A percentile compares a stretch with the other conserved stretches of the same genome.
phyloP scores from a whole-genome alignment of 2,797 vertebrate genomes.

The Dromococcyx pavoninus region DNA sequence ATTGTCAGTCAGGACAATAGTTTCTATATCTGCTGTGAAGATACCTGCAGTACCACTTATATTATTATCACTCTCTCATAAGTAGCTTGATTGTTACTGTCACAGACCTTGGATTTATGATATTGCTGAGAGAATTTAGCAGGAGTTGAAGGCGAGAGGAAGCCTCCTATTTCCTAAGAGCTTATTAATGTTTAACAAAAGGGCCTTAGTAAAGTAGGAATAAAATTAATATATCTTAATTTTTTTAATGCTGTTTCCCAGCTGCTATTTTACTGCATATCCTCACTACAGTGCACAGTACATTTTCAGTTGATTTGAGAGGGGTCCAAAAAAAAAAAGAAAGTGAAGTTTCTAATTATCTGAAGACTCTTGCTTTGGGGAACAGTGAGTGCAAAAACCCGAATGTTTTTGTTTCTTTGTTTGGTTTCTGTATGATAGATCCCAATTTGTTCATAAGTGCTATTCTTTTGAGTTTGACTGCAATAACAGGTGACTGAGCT shows the following conservation, averaged over 20 bases:
- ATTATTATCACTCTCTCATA: not conserved
- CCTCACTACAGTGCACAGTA: not conserved
- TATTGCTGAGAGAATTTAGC: not conserved
- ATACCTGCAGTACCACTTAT: not conserved
- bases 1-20: not conserved
- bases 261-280: not conserved
- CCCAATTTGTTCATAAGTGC: not conserved
- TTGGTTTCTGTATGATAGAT: fast-evolving
- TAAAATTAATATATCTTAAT: not conserved
- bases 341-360: not conserved
- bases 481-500: not conserved
- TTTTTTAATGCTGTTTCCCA: not conserved
- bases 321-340: not conserved
- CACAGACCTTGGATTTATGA: not conserved
- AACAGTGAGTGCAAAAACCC: not conserved
- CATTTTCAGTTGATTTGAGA: not conserved
- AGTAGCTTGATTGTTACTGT: not conserved
- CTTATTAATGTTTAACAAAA: not conserved
- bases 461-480: not conserved
- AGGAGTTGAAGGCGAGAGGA: not conserved
- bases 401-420: no score
- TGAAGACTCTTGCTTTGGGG: not conserved
- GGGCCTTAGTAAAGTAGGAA: not conserved
- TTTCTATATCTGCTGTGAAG: not conserved
- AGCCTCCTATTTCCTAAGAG: not conserved